Percentiles rank a stretch among this genome's conserved stretches.
phyloP scores from a whole-genome alignment of 2,797 vertebrate species.

The Orestias chungarensis region DNA sequence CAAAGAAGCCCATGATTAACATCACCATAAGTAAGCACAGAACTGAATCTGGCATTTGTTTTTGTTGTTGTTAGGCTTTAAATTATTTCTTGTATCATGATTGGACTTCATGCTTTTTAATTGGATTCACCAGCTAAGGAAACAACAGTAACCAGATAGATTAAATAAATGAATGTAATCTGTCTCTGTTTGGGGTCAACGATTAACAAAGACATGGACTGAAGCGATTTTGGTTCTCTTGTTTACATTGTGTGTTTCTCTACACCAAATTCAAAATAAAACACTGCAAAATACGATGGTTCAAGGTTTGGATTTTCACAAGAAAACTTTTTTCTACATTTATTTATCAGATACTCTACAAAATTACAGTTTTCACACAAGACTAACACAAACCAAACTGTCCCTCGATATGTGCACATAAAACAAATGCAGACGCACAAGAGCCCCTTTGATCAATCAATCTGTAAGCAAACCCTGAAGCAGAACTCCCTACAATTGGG shows the following conservation, averaged over 20 bases:
- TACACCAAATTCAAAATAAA: not conserved
- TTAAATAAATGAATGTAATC: not conserved
- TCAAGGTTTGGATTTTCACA: conserved; percentile 32
- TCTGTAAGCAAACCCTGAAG: conserved; percentile 76
- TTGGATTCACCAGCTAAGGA: not conserved
- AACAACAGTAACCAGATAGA: not conserved
- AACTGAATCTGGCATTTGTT: not conserved
- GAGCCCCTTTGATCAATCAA: conserved; percentile 79
- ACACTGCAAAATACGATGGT: conserved; percentile 10
- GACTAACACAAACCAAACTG: conserved; percentile 68
- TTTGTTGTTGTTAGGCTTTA: not conserved
- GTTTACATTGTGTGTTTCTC: not conserved
- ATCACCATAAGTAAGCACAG: not conserved
- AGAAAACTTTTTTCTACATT: conserved; percentile 27
- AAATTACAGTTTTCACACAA: conserved; percentile 54
- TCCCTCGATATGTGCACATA: conserved; percentile 69
- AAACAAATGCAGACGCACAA: conserved; percentile 75
- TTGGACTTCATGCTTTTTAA: not conserved
- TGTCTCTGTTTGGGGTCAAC: not conserved
- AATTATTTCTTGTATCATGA: not conserved
- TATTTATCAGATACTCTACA: conserved; percentile 65
- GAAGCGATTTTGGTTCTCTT: not conserved
- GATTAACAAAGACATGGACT: conserved; percentile 1
- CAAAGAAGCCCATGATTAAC: not conserved
- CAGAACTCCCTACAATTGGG: conserved; percentile 69